Evolutionary conservation across 2,113 vertebrate genomes (phyloP), one percentile per base, ranked within the genome.

Genomic region (Lepus americanus): DNA sequence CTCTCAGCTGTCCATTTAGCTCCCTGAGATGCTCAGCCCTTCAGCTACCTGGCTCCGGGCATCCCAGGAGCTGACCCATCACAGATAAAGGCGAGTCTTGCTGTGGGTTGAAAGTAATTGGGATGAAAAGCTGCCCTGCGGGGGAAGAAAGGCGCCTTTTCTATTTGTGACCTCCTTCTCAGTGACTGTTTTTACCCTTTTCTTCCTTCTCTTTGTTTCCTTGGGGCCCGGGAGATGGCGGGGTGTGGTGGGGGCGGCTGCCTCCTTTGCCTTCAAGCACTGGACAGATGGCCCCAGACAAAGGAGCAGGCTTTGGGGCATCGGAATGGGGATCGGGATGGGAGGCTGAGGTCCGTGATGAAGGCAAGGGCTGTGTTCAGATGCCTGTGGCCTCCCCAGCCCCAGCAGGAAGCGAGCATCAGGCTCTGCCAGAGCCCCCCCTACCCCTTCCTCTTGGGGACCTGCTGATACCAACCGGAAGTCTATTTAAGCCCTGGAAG

Each of bases 31-130:
- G 22, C 19, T 81, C 31, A 78, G 5, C 4, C 9, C 6, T 87
- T 67, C 8, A 36, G 63, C 49, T 72, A 93, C 29, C 74, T 95
- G 36, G 77, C 94, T 77, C 6, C 4, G 16, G 87, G 84, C 29
- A 63, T 81, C 39, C 44, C 61, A 29, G 87, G 29, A 49, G 39
- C 63, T 82, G n/a, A 92, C 69, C 55, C 53, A 51, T 31, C 61
- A 33, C 69, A 78, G 64, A 94, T 66, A 85, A 95, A 89, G 67
- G 23, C 66, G 39, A 63, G 53, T 66, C 76, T 70, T 89, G 59
- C 94, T 94, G 39, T 53, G 80, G n/a, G 31, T 80, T 87, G 81
- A 67, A 89, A 92, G 79, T 94, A 87, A 91, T 90, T 94, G 70
- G 70, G 82, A 89, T 93, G 89, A 93, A 91, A 93, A 90, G 61